Percentiles rank a stretch among this genome's conserved stretches.
Evolutionary conservation across 2,113 vertebrate genomes (phyloP).

Genomic region (Petaurus breviceps): DNA sequence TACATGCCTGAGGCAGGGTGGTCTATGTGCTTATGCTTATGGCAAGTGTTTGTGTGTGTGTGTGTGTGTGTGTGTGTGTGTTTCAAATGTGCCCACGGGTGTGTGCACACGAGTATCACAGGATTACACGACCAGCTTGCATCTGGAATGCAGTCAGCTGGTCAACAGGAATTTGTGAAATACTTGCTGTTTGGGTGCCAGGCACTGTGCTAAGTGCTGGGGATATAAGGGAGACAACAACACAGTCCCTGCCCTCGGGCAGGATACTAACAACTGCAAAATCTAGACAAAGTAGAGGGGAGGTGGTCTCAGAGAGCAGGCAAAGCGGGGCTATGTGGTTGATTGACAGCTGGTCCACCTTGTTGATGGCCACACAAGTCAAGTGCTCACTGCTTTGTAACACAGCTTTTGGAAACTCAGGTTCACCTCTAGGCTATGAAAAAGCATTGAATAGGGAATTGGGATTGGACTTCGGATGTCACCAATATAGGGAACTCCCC

Average conservation of each 20-base stretch:
- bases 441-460: neutral
- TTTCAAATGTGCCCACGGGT: too few relatives aligned
- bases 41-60: neutral
- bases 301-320: neutral
- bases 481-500: neutral
- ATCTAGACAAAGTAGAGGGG: neutral
- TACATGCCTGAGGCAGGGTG: neutral
- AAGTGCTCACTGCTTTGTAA: neutral
- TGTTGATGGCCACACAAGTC: neutral
- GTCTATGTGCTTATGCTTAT: neutral
- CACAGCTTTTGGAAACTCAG: neutral
- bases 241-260: neutral
- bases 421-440: neutral
- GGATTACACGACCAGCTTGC: neutral
- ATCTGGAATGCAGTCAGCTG: neutral
- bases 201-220: neutral
- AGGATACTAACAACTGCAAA: neutral
- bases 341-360: neutral
- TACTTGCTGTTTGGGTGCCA: neutral
- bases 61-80: neutral
- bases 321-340: neutral
- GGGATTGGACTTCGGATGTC: neutral
- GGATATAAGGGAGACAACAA: neutral
- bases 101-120: neutral
- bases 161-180: neutral